phyloP scores from a whole-genome alignment of 2,888 invertebrate genomes.

The Drosophila demipolita region DNA sequence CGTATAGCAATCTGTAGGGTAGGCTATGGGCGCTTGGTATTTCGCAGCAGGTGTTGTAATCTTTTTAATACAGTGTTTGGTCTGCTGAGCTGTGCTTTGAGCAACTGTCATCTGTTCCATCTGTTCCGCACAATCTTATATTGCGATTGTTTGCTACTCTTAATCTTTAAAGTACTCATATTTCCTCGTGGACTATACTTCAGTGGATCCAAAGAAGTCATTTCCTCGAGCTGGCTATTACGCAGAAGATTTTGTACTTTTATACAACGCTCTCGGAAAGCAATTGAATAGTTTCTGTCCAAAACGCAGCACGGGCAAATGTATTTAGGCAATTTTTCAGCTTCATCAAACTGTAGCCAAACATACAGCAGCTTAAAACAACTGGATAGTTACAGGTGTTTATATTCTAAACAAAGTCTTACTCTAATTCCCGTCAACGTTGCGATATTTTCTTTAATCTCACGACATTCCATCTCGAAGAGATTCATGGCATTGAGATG shows the following conservation, averaged over 20 bases:
- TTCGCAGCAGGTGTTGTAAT: background rate
- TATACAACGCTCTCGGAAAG: conserved; percentile 40
- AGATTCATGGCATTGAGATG: conserved; percentile 27
- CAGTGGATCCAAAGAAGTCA: background rate
- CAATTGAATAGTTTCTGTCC: conserved; percentile 36
- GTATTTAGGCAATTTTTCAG: conserved; percentile 13
- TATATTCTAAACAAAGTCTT: background rate
- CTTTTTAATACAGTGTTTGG: background rate
- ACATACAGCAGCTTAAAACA: background rate
- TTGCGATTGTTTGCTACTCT: background rate
- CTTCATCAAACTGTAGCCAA: conserved; percentile 16
- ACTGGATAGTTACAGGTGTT: no score
- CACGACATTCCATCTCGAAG: conserved; percentile 15
- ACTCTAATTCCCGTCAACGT: conserved; percentile 47
- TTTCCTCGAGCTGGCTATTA: background rate
- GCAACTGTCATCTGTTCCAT: background rate
- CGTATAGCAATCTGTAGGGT: background rate
- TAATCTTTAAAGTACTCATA: no score
- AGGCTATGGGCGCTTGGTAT: background rate
- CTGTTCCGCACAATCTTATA: background rate
- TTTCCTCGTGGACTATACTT: background rate
- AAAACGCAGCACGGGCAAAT: conserved; percentile 34
- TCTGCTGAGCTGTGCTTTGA: background rate
- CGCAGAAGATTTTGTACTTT: conserved; percentile 11
- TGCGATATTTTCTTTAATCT: conserved; percentile 20